These are phyloP conservation scores for Gobius niger DNA, from an alignment of 2,113 vertebrate species.

Conservation along the genomic window DNA sequence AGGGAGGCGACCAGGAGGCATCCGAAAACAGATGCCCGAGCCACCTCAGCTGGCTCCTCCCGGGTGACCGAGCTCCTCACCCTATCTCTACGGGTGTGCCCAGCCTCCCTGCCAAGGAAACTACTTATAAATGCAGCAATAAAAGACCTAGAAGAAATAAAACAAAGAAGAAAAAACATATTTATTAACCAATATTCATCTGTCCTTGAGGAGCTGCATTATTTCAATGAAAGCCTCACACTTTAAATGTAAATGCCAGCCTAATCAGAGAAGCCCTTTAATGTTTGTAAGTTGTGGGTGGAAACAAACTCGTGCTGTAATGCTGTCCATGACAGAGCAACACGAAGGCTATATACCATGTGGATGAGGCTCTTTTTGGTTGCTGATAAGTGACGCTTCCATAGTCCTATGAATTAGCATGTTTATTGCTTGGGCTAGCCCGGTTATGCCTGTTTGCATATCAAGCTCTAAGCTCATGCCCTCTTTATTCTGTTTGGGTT, in stretches of 20 bases:
- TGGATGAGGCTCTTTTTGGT: slow-evolving; percentile 47
- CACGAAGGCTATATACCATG: slow-evolving; percentile 51
- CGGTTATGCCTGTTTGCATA: slow-evolving; percentile 73
- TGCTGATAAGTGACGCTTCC: slow-evolving; percentile 68
- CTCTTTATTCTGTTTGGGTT: slow-evolving; percentile 54
- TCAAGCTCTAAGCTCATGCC: slow-evolving; percentile 58
- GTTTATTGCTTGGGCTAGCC: slow-evolving; percentile 77
- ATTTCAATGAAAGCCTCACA: slow-evolving; percentile 60
- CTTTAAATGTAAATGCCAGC: slow-evolving; percentile 74
- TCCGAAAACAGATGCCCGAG: no score
- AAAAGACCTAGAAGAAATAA: slow-evolving; percentile 29
- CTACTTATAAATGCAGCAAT: not conserved
- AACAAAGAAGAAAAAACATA: slow-evolving; percentile 32
- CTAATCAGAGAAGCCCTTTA: slow-evolving; percentile 67
- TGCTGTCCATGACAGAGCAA: slow-evolving; percentile 44
- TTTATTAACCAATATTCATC: slow-evolving; percentile 54
- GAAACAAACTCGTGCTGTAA: slow-evolving; percentile 45
- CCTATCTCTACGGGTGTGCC: no score
- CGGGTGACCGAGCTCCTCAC: no score
- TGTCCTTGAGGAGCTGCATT: slow-evolving; percentile 60
- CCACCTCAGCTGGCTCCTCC: no score
- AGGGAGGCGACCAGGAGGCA: no score
- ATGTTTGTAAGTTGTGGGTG: slow-evolving; percentile 66
- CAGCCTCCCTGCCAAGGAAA: no score
- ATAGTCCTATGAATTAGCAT: slow-evolving; percentile 74